These are phyloP conservation scores for Diphyllodes magnificus DNA, from an alignment of 2,113 vertebrate species.

Conservation along the genomic window DNA sequence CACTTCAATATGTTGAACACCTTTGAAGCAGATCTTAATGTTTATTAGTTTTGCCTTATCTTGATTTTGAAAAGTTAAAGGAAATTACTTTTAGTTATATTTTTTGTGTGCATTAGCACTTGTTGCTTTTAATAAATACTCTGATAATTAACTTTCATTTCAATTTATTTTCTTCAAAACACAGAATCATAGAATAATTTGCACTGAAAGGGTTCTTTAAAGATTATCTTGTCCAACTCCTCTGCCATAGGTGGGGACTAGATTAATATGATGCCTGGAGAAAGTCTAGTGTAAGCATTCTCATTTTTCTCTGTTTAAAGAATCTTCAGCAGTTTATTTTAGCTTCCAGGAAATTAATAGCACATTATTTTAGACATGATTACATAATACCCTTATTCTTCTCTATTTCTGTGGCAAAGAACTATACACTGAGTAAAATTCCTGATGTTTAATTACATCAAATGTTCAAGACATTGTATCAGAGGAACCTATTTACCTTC, in stretches of 20 bases:
- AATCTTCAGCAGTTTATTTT: not conserved
- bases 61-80: not conserved
- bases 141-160: not conserved
- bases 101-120: not conserved
- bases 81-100: not conserved
- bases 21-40: not conserved
- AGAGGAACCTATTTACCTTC: not conserved
- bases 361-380: not conserved
- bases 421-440: not conserved
- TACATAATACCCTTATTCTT: not conserved
- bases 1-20: not conserved
- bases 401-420: not conserved
- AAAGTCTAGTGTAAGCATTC: not conserved
- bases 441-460: not conserved
- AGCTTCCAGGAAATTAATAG: not conserved
- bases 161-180: not conserved
- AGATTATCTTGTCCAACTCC: not conserved
- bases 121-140: not conserved
- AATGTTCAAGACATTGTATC: not conserved
- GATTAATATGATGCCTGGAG: not conserved
- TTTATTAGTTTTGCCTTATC: not conserved
- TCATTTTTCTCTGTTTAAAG: not conserved
- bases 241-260: not conserved
- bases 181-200: not conserved
- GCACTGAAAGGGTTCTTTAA: not conserved